A percentile compares a stretch with the other conserved stretches of the same genome.
These are phyloP conservation scores for Morone chrysops DNA, from an alignment of 2,113 vertebrate species.

Conservation along the genomic window DNA sequence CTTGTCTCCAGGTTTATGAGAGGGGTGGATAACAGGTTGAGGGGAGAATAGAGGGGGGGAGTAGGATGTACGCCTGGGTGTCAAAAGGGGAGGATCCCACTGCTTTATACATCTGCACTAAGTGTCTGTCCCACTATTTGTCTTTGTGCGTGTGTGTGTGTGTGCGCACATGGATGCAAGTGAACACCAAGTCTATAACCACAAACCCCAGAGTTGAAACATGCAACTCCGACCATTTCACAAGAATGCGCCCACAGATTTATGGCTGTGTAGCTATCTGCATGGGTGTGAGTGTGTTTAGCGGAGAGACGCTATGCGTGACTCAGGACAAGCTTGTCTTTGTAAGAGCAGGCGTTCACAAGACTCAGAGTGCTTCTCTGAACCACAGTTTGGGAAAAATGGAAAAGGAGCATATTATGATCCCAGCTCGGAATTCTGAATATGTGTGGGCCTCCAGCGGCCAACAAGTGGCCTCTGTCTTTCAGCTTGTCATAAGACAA, in stretches of 20 bases:
- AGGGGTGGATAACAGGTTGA: conserved; percentile 57
- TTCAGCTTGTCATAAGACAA: conserved; percentile 61
- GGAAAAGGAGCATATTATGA: conserved; percentile 66
- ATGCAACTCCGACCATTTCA: conserved; percentile 47
- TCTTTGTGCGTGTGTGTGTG: neutral
- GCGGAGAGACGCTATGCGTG: conserved; percentile 45
- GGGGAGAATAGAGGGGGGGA: neutral
- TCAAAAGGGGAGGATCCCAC: conserved; percentile 38
- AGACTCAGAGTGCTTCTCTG: conserved; percentile 46
- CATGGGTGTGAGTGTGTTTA: conserved; percentile 65
- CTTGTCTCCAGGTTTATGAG: conserved; percentile 76
- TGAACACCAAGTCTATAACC: conserved; percentile 38
- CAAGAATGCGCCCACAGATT: conserved; percentile 61
- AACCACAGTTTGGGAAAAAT: conserved; percentile 56
- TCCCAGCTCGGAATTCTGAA: conserved; percentile 68
- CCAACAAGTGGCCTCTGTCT: conserved; percentile 77
- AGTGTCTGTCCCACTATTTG: conserved; percentile 28
- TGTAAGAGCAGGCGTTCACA: conserved; percentile 57
- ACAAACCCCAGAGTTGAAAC: conserved; percentile 50
- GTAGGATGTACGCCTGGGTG: conserved; percentile 9
- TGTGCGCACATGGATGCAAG: neutral
- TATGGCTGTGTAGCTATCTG: conserved; percentile 55
- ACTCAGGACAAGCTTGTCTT: conserved; percentile 68
- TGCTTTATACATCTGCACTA: conserved; percentile 48
- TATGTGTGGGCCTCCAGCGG: conserved; percentile 61